Evolutionary conservation across 2,113 vertebrate species (phyloP).

Genomic region (Indicator maculatus): DNA sequence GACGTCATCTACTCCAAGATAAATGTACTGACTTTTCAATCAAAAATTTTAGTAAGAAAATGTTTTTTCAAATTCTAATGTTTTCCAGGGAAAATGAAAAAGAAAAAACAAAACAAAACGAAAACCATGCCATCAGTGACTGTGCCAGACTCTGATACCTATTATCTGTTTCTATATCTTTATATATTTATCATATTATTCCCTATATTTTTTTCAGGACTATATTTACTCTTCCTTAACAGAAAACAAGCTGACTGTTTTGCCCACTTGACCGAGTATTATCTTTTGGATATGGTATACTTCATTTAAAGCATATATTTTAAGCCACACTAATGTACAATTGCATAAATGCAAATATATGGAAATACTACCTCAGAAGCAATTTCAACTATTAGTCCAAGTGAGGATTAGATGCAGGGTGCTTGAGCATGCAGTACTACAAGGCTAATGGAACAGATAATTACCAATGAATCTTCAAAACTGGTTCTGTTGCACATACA

Average conservation of each 20-base stretch:
- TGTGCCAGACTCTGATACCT: not conserved
- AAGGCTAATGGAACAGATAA: constrained; percentile 37
- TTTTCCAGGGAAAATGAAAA: not conserved
- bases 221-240: not conserved
- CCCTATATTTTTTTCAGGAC: not conserved
- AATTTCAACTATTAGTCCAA: constrained; percentile 20
- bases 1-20: not conserved
- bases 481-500: not conserved
- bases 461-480: constrained; percentile 27
- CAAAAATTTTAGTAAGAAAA: not conserved
- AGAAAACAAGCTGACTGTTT: not conserved
- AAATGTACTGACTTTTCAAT: not conserved
- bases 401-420: constrained; percentile 9
- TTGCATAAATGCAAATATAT: constrained; percentile 26
- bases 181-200: not conserved
- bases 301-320: not conserved
- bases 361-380: not conserved
- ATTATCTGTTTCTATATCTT: not conserved
- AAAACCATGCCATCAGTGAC: not conserved
- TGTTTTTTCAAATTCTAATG: not conserved
- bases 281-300: not conserved
- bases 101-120: too few relatives aligned
- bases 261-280: not conserved
- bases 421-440: not conserved
- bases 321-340: not conserved